Base-by-base conservation (phyloP, 53 echinoderm and acorn worm species). In the Paracentrotus lividus region DNA sequence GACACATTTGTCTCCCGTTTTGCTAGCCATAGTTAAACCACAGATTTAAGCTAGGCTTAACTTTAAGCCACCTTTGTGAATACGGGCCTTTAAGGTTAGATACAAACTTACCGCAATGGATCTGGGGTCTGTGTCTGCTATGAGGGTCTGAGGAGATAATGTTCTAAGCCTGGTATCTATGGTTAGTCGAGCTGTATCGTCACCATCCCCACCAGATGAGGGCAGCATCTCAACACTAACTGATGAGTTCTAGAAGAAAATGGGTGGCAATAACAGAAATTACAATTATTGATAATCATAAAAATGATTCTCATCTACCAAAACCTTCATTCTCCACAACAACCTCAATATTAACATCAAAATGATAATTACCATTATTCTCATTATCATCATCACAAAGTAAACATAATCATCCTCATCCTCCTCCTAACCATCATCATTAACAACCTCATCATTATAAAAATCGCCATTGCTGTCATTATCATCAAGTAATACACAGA, bases 121-220 rank as follows among this genome's bases (percentile, higher is more conserved):
- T 44, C 95, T 85, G 15, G 98, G 98, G 47, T 98, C 98, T 15
- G 98, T 94, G 57, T 96, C 98, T 40, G 98, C 97, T 8, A 96
- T 93, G 56, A 97, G 69, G 27, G 98, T 97, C 86, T 95, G 89
- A 1, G 96, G 98, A 26, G 98, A 96, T 42, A 98, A 88, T 9
- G 95, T 92, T 21, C 96, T 58, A 5, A 95, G 91, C 24, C 96
- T 88, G 9, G 96, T 96, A 64, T 97, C 98, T 16, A 97, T 85
- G 87, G 98, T 98, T 61, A 98, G 88, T 49, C 98, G 91, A 15
- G 96, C 92, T 51, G 97, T 97, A 76, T 97, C 98, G 21, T 98
- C 98, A 34, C 84, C 85, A 42, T 94, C 95, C 3, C 72, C 77
- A 14, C 77, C 78, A 12, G 51, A 29, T 14, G 51, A 86, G 3